Conservation (phyloP, 2,797 vertebrate species). For the Psittacula echo region DNA sequence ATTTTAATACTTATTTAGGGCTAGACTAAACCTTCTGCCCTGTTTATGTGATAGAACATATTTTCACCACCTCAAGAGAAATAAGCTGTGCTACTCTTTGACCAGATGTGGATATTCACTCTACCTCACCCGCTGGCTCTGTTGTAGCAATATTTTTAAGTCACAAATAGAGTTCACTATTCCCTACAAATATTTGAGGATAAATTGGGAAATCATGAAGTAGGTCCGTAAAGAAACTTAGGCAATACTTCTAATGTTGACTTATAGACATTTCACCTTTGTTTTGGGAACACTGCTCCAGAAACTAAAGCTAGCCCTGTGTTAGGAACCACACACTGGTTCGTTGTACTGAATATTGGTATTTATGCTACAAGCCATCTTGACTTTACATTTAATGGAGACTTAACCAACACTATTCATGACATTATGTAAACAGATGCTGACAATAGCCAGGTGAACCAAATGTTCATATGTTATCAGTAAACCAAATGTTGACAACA, state of each 20-base stretch:
- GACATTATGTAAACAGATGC: neutral
- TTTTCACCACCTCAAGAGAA: slow-evolving; percentile 35
- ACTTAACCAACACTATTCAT: neutral
- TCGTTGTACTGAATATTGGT: neutral
- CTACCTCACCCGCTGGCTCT: neutral
- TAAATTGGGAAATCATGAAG: slow-evolving; percentile 24
- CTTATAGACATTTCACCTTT: neutral
- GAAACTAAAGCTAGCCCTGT: neutral
- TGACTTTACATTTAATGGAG: neutral
- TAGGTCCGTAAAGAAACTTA: neutral
- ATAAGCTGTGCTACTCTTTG: neutral
- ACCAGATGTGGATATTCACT: slow-evolving; percentile 36
- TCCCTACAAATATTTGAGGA: slow-evolving; percentile 36
- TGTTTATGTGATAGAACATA: slow-evolving; percentile 38
- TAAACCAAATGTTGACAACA: neutral
- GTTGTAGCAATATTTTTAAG: neutral
- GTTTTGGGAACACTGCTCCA: neutral
- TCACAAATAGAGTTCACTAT: neutral
- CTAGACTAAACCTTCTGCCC: slow-evolving; percentile 54
- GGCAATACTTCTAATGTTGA: neutral
- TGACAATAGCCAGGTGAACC: neutral
- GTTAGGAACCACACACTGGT: neutral
- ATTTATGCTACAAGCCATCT: neutral
- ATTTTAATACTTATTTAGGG: slow-evolving; percentile 31
- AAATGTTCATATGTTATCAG: neutral